Base-by-base conservation (phyloP, 2,797 vertebrate genomes). In the Muscicapa striata region DNA sequence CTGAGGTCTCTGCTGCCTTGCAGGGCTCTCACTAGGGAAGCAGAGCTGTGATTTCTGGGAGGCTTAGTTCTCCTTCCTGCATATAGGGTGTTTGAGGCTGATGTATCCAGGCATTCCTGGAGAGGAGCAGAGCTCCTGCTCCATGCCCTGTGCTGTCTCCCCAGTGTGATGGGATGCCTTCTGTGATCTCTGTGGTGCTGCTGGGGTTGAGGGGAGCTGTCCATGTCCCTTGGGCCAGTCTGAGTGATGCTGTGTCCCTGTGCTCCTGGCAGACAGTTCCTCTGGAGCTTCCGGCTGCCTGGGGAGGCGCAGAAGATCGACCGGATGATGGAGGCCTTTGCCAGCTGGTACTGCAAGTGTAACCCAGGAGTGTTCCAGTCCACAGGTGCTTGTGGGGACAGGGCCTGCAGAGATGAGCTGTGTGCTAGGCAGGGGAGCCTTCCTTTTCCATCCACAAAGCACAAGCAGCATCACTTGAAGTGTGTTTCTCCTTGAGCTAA, bases 271-370 rank as follows among this genome's bases (percentile, higher is more conserved):
- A 99, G 99, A 77, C 99, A 99, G 97, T 99, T 99, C 89, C 96
- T 99, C 40, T 99, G 99, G 99, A 99, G 99, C 87, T 99, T 99
- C 96, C 98, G 99, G 67, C 97, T 99, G 78, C 99, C 99, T 0
- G 99, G 99, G 1, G 99, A 99, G 91, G 99, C 99, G 1, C 99
- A 99, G 98, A 99, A 99, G 97, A 99, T 99, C 8, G 99, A 99
- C 89, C 98, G 99, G n/a, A 99, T 99, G 99, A 99, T 99, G 99
- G 99, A 99, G 80, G 97, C 98, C 18, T 99, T 99, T n/a, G 99
- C 99, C 38, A 98, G 91, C 4, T 98, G 98, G 54, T 99, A 99
- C 97, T 99, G 99, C 58, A 97, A 98, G 85, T 99, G 99, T 90
- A 99, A 99, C 94, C 64, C 96, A 0, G 92, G 97, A 0, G 98